phyloP scores from a whole-genome alignment of 1,140 invertebrate species.

The Augochlora pura region DNA sequence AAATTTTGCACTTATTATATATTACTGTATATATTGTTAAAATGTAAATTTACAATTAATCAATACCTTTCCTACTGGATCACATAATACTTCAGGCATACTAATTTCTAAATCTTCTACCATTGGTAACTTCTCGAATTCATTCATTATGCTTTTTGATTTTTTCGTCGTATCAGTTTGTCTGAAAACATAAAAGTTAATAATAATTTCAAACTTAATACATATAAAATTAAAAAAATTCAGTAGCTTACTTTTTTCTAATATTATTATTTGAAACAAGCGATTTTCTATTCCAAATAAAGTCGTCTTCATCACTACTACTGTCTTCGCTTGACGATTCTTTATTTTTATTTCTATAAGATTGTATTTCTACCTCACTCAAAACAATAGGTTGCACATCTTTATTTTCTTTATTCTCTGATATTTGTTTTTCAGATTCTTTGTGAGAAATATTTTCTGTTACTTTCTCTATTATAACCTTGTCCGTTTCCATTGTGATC shows the following conservation, averaged over 20 bases:
- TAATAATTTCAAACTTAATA: conserved; percentile 4
- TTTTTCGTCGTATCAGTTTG: too few relatives aligned
- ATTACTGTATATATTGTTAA: conserved; percentile 15
- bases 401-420: background rate
- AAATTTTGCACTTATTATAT: conserved; percentile 28
- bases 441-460: background rate
- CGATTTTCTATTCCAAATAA: background rate
- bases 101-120: conserved; percentile 91
- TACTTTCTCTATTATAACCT: conserved; percentile 19
- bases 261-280: conserved; percentile 25
- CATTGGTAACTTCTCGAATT: conserved; percentile 88
- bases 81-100: conserved; percentile 87
- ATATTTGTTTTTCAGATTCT: background rate
- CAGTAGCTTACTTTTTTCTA: conserved; percentile 18
- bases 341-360: conserved; percentile 30
- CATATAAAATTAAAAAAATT: background rate
- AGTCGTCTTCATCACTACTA: conserved; percentile 39
- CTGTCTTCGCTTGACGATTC: conserved; percentile 28
- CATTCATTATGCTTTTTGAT: conserved; percentile 33
- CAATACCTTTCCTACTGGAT: conserved; percentile 86
- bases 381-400: background rate
- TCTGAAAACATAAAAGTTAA: conserved; percentile 16
- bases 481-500: conserved; percentile 9
- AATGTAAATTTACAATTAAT: conserved; percentile 22
- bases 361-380: background rate